Base-by-base conservation (phyloP, 2,113 vertebrate species). In the Tympanuchus pallidicinctus region DNA sequence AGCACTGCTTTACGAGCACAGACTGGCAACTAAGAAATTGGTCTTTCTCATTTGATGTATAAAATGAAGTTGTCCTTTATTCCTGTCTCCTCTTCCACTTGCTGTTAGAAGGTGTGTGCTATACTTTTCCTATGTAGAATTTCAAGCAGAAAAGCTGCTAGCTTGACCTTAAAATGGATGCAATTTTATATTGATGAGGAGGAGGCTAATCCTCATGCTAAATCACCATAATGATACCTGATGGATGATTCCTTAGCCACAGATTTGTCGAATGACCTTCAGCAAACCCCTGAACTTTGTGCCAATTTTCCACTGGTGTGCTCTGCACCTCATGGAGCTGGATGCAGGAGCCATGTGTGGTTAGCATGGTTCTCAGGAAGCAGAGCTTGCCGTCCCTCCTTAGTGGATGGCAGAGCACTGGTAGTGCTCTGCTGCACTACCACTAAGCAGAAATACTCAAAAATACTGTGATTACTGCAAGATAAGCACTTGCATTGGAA, bases 131-230 rank as follows among this genome's bases (percentile, higher is more conserved):
- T 0, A 34, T 27, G 42, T 21, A 48, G 50, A 54, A 12, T 60
- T 92, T 89, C 36, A 57, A 86, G 47, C n/a, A 73, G 70, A 88
- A 81, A 22, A 69, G 77, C 30, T 69, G 17, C 25, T 14, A 36
- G 71, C 56, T 86, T 95, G 93, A 79, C 27, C 71, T 86, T 88
- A n/a, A 8, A 79, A 82, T 27, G 25, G 63, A n/a, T 6, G 2
- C n/a, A 72, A 8, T 86, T 92, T 80, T 75, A 40, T 86, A 90
- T 56, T 34, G 57, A 81, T 81, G 73, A 78, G 78, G 73, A 89
- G 67, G 36, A 92, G 64, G 28, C 79, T 90, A 92, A 94, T 92
- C 72, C 79, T 92, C 67, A 78, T 67, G 50, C 80, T 91, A 83
- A 95, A 74, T 86, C 52, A 57, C 60, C 63, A 92, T 82, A 78